Percentiles rank a stretch among this genome's conserved stretches.
These are phyloP conservation scores for Melanerpes aurifrons DNA, from an alignment of 2,113 vertebrate species.

Conservation along the genomic window DNA sequence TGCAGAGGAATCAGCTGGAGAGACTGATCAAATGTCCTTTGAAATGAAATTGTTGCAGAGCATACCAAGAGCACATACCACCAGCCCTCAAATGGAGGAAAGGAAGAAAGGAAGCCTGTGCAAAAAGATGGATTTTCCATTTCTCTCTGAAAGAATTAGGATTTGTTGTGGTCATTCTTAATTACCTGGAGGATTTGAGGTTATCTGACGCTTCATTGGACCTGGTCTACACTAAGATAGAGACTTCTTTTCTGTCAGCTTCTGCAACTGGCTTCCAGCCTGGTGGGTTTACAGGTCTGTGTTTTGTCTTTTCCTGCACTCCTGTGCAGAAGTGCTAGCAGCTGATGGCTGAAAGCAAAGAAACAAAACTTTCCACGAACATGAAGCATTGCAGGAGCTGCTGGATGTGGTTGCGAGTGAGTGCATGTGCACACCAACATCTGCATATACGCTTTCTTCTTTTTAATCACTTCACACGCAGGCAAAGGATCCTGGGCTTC, in stretches of 20 bases:
- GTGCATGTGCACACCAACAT: not conserved
- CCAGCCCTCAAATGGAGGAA: not conserved
- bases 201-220: not conserved
- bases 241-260: not conserved
- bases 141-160: not conserved
- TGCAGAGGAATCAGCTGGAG: not conserved
- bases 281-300: not conserved
- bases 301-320: not conserved
- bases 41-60: not conserved
- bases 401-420: accelerated
- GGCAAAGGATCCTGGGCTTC: not conserved
- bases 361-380: not conserved
- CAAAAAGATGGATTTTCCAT: not conserved
- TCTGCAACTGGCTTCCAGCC: not conserved
- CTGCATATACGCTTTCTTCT: not conserved
- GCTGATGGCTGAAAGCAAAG: not conserved
- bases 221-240: not conserved
- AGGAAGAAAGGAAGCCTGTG: not conserved
- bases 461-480: not conserved
- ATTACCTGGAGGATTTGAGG: not conserved
- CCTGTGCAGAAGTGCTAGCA: not conserved
- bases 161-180: not conserved
- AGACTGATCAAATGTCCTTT: accelerated
- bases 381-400: not conserved
- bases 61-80: accelerated